Conservation (phyloP, 1,140 invertebrate species). For the Luehdorfia chinensis region DNA sequence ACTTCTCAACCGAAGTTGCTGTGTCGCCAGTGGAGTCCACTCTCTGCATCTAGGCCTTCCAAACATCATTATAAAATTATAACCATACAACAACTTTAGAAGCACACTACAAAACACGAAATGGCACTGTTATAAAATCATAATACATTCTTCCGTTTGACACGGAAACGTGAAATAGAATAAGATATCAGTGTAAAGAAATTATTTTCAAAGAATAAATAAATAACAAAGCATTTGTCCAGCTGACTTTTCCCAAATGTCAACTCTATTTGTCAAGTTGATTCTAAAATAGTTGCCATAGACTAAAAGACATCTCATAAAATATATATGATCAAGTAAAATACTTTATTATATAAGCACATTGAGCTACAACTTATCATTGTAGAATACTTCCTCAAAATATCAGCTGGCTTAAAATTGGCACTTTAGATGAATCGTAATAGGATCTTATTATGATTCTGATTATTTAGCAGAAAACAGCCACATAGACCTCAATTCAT, state of each 20-base stretch:
- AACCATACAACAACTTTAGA: conserved; percentile 26
- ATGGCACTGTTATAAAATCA: background rate
- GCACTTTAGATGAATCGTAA: too few relatives aligned
- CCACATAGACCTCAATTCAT: too few relatives aligned
- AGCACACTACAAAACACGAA: conserved; percentile 13
- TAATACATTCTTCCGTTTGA: background rate
- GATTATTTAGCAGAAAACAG: too few relatives aligned
- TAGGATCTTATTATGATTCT: too few relatives aligned
- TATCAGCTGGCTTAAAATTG: too few relatives aligned
- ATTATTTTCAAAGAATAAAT: conserved; percentile 30
- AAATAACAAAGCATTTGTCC: conserved; percentile 62
- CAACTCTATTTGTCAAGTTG: conserved; percentile 13
- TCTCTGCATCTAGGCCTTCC: conserved; percentile 80
- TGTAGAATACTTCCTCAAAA: too few relatives aligned
- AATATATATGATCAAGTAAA: too few relatives aligned
- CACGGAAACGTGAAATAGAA: background rate
- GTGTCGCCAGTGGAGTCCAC: conserved; percentile 81
- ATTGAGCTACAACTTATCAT: too few relatives aligned
- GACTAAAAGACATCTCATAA: too few relatives aligned
- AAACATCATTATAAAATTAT: conserved; percentile 69
- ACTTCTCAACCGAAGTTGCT: conserved; percentile 84
- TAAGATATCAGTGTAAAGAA: background rate
- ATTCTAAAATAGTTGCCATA: conserved; percentile 6
- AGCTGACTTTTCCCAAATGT: conserved; percentile 37
- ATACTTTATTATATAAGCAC: too few relatives aligned